phyloP scores from a whole-genome alignment of 2,113 vertebrate species.

The Talpa occidentalis region DNA sequence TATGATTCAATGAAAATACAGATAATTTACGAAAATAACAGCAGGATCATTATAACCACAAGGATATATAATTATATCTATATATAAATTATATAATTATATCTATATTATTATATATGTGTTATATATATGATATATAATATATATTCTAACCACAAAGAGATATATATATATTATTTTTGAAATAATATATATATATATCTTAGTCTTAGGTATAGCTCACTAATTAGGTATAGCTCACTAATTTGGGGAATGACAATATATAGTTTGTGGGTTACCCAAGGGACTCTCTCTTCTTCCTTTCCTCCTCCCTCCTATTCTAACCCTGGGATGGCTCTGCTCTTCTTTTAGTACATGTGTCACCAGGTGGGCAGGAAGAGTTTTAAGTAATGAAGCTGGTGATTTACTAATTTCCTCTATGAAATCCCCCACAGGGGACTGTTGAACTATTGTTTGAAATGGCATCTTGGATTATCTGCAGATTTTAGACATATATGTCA shows the following conservation, averaged over 20 bases:
- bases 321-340: neutral
- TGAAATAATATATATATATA: too few species aligned
- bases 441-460: constrained; percentile 17
- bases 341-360: neutral
- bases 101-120: too few species aligned
- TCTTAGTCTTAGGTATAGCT: too few species aligned
- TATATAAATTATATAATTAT: too few species aligned
- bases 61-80: neutral
- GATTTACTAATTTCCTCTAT: neutral
- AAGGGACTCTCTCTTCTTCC: neutral
- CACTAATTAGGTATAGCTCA: neutral
- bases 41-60: neutral
- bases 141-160: too few species aligned
- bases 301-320: neutral
- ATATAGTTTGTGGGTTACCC: neutral
- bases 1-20: neutral
- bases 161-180: too few species aligned
- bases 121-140: too few species aligned
- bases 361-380: too few species aligned
- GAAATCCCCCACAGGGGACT: neutral
- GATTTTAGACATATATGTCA: neutral
- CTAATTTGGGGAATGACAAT: neutral
- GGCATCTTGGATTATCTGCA: neutral
- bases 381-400: neutral
- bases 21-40: neutral